Evolutionary conservation across 2,113 vertebrate species (phyloP), one percentile per base, ranked within the genome.

Genomic region (Murina feae): DNA sequence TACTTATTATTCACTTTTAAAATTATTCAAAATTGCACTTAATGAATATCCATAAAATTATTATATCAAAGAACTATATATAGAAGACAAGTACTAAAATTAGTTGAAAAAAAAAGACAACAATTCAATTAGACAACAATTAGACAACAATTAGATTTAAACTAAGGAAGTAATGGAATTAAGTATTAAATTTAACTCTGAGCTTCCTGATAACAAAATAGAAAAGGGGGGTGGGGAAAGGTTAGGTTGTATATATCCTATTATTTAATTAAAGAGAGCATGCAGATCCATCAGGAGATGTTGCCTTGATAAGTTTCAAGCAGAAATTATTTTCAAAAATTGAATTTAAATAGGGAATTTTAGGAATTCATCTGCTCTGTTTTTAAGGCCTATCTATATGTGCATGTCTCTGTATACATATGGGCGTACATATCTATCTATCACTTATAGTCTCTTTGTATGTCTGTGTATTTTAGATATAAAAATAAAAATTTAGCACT

Each of bases 11-110:
- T 65, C 30, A 80, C 55, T 71, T 88, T 10, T 35, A 74, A 93
- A 93, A 79, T 87, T 23, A 69, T 58, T 28, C 49, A 82, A 72
- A 95, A 30, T 42, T 83, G 25, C 42, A 32, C 53, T 17, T 42
- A 60, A 81, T 39, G 66, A 83, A 92, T n/a, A 66, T 32, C 12
- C 12, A 42, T 55, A 51, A 89, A 93, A 84, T 74, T n/a, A 81
- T 49, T 60, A 66, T 6, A 66, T 83, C 37, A 69, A 89, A 30
- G 7, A 71, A 18, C 69, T 74, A n/a, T 1, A 68, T 55, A 21
- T 49, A 66, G 42, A 95, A 58, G 42, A 68, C 47, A 86, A 44
- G 55, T 55, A 74, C 86, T 63, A 93, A 86, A 95, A 75, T 74
- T 55, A 44, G 37, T 66, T 78, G 68, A 95, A 75, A 76, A 95